Evolutionary conservation across 2,888 invertebrate genomes (phyloP), one percentile per base, ranked within the genome.

Genomic region (Perizoma flavofasciatum): DNA sequence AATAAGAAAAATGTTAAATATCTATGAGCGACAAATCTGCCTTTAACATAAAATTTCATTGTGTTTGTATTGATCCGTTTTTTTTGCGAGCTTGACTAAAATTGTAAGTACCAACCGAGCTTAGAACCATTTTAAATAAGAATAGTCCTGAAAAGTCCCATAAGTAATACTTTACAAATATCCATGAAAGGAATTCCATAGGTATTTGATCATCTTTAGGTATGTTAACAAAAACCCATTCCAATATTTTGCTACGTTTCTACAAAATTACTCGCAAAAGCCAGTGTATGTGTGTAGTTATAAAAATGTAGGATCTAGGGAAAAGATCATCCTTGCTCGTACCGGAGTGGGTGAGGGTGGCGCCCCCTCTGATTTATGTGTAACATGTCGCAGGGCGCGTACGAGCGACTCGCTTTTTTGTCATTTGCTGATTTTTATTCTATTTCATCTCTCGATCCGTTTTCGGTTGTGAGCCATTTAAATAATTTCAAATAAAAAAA

Each of bases 271-370:
- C 79, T 71, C 73, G 73, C 75, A 77, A 80, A 81, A 73, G 71
- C 74, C 71, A 72, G 73, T 82, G 81, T 79, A 86, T 82, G 81
- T 79, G 79, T 79, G 77, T 82, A 83, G 87, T 89, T 90, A 91
- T 91, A 92, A 92, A 92, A 92, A 91, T 91, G 89, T 89, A 83
- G 89, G 88, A 89, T 88, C 88, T 82, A 77, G 85, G 83, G 85
- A 88, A 89, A 89, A 92, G 92, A 92, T 92, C 91, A 92, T 89
- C 88, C 89, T 82, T 79, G 70, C 74, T 69, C 78, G 72, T 58
- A 34, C 70, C 66, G 67, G 68, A 68, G 75, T 70, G 78, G 78
- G 75, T 77, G 77, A 72, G 81, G 83, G 85, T 76, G 80, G 78
- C 73, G 78, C 79, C 83, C 88, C 89, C 88, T 79, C 88, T 90